Evolutionary conservation across 2,113 vertebrate genomes (phyloP), one percentile per base, ranked within the genome.

Genomic region (Cephalopterus ornatus): DNA sequence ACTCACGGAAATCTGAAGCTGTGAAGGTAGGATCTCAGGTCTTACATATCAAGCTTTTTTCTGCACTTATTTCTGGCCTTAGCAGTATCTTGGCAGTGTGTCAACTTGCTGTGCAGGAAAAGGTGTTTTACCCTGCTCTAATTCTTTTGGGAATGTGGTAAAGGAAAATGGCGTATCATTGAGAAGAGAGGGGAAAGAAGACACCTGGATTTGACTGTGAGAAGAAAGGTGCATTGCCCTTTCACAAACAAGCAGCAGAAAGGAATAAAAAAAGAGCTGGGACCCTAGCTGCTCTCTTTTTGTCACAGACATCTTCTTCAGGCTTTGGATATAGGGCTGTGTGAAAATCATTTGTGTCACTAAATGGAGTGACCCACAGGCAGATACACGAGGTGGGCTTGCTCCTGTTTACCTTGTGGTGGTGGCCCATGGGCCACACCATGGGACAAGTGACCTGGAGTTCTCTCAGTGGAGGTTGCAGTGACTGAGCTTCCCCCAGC

Each of bases 21-120:
- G 28, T 67, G 71, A 85, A 78, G 59, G 24, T 11, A 58, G 12
- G 37, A 49, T 73, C 77, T 86, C 75, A 50, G 68, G 55, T 92
- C 92, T 81, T 89, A 92, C 55, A 42, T 63, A 27, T n/a, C 39
- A 66, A 88, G 35, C 35, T 96, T 88, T 89, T 89, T 89, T 95
- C 94, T 94, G 58, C 74, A 49, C 35, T 52, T 62, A 52, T 33
- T 92, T 88, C 81, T 92, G 95, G 59, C 89, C 87, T 59, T 87
- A 70, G 81, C 78, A 83, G 55, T 62, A 50, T 77, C 47, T 95
- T 89, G 93, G 74, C 75, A 65, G 72, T 93, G 85, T 75, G 63
- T 78, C 82, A 92, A 85, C 61, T 42, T 55, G 27, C n/a, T 71
- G 42, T 55, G 75, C 35, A 62, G 81, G 53, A 88, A 37, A 85